A percentile compares a stretch with the other conserved stretches of the same genome.
phyloP scores from a whole-genome alignment of 37 sponge, comb jelly and placozoan genomes.

The Oopsacas minuta region DNA sequence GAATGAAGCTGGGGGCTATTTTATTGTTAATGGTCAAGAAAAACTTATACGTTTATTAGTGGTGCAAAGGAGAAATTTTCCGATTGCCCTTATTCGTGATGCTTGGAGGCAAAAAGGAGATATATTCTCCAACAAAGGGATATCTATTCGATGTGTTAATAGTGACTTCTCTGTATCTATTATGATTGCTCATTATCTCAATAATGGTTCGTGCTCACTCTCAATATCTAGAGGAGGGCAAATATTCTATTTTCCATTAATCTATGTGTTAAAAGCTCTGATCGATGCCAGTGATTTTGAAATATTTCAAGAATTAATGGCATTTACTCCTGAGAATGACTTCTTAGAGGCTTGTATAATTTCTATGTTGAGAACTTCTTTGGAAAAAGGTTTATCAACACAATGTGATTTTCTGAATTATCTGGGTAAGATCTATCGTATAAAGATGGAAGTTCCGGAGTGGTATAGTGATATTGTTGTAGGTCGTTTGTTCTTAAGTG shows the following conservation, averaged over 20 bases:
- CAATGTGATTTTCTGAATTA: conserved; percentile 42
- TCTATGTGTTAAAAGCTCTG: conserved; percentile 75
- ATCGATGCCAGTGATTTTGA: conserved; percentile 42
- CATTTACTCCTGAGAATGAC: conserved; percentile 38
- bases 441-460: conserved; percentile 59
- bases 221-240: conserved; percentile 61
- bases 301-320: conserved; percentile 55
- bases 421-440: conserved; percentile 49
- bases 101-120: conserved; percentile 73
- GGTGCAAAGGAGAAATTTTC: conserved; percentile 77
- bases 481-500: conserved; percentile 34
- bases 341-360: conserved; percentile 64
- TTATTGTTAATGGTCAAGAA: conserved; percentile 90
- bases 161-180: conserved; percentile 54
- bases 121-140: conserved; percentile 72
- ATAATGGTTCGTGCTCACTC: conserved; percentile 67
- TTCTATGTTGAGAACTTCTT: conserved; percentile 38
- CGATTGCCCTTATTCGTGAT: conserved; percentile 56
- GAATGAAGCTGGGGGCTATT: conserved; percentile 93
- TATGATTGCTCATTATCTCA: conserved; percentile 77
- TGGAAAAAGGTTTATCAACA: conserved; percentile 34
- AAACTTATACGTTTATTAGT: conserved; percentile 73
- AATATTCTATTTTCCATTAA: conserved; percentile 63
- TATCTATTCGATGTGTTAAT: conserved; percentile 63
- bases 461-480: conserved; percentile 65